Conservation (phyloP, 1,140 invertebrate species). For the Drosophila virilis region DNA sequence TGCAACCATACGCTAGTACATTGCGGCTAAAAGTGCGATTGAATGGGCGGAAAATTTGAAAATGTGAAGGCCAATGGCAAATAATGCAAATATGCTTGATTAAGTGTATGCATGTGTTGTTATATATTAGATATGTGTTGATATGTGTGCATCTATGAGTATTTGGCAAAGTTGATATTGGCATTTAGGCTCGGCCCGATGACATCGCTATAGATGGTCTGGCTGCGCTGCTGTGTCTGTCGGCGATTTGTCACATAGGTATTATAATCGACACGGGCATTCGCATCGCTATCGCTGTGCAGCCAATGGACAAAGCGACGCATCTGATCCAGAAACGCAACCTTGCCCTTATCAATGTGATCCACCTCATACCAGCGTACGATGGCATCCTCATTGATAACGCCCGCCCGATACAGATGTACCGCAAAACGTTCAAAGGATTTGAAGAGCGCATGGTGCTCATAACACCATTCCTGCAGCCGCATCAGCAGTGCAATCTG, state of each 20-base stretch:
- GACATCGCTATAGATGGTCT: constrained; percentile 27
- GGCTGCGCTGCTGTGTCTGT: neutral
- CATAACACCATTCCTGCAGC: constrained; percentile 35
- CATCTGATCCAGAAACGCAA: constrained; percentile 31
- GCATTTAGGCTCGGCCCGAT: neutral
- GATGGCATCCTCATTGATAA: constrained; percentile 36
- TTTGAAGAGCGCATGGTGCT: constrained; percentile 22
- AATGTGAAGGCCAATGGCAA: too few relatives aligned
- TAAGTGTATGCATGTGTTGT: neutral
- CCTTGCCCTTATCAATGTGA: constrained; percentile 33
- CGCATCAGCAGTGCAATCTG: constrained; percentile 26
- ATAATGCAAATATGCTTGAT: neutral
- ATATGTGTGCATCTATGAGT: neutral
- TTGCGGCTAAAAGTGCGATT: neutral
- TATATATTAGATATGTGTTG: neutral
- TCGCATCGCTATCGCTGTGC: constrained; percentile 14
- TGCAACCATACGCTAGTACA: neutral
- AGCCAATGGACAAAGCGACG: constrained; percentile 23
- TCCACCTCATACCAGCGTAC: constrained; percentile 31
- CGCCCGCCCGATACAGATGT: constrained; percentile 17
- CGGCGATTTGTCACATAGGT: constrained; percentile 8
- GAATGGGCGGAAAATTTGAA: too few relatives aligned
- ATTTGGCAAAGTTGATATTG: constrained; percentile 3
- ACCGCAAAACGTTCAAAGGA: constrained; percentile 21
- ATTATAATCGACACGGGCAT: constrained; percentile 11